These are phyloP conservation scores for Hemicentrotus pulcherrimus DNA, from an alignment of 35 echinoderm and acorn worm genomes.

Conservation along the genomic window DNA sequence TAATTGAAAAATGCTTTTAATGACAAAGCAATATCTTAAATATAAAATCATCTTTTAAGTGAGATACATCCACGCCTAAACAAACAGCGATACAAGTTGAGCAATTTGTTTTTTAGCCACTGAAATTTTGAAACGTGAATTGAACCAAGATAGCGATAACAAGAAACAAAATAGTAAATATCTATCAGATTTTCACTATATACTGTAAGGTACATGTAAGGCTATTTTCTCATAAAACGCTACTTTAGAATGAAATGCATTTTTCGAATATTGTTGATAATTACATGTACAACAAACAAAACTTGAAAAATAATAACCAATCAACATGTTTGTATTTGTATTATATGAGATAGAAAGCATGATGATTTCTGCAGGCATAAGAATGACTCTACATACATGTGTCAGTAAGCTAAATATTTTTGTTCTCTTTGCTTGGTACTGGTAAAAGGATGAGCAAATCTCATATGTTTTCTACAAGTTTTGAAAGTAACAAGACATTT, in stretches of 20 bases:
- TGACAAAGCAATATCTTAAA: conserved; percentile 43
- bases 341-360: not conserved
- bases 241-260: not conserved
- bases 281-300: not conserved
- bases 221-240: not conserved
- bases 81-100: not conserved
- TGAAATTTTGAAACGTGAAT: not conserved
- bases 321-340: not conserved
- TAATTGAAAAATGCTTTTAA: conserved; percentile 54
- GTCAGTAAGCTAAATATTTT: not conserved
- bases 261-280: not conserved
- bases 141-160: not conserved
- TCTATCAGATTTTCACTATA: not conserved
- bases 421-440: too few relatives aligned
- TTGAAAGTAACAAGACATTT: too few relatives aligned
- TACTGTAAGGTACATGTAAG: not conserved
- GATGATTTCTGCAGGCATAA: not conserved
- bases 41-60: conserved; percentile 48
- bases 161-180: not conserved
- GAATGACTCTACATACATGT: not conserved
- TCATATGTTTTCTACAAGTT: too few relatives aligned
- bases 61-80: not conserved
- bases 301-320: not conserved
- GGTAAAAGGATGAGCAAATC: too few relatives aligned
- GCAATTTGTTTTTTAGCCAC: not conserved